A percentile compares a stretch with the other conserved stretches of the same genome.
These are phyloP conservation scores for Hanleya hanleyi DNA, from an alignment of 2,888 invertebrate genomes.

Conservation along the genomic window DNA sequence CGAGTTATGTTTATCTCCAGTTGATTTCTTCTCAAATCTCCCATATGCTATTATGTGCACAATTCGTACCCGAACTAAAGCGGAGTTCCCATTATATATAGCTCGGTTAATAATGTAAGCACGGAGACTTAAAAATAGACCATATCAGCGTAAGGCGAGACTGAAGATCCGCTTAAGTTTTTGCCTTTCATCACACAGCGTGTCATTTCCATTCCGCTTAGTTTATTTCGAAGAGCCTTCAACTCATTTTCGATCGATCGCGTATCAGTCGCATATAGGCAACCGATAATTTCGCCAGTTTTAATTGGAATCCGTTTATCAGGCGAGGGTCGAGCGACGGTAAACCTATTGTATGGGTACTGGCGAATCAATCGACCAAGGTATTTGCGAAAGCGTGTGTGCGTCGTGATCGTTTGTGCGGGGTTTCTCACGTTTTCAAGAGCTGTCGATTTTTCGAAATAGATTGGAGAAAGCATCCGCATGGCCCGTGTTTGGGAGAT, in stretches of 20 bases:
- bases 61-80: too few species aligned
- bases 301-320: slow-evolving; percentile 10
- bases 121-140: too few species aligned
- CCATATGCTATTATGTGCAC: too few species aligned
- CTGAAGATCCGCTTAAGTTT: too few species aligned
- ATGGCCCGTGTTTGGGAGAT: background rate
- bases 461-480: background rate
- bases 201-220: background rate
- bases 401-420: background rate
- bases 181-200: background rate
- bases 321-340: background rate
- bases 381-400: slow-evolving; percentile 6
- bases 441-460: background rate
- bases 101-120: too few species aligned
- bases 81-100: too few species aligned
- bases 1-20: too few species aligned
- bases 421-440: slow-evolving; percentile 10
- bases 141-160: too few species aligned
- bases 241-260: background rate
- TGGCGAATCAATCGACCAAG: slow-evolving; percentile 4
- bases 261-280: background rate
- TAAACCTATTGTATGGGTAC: background rate
- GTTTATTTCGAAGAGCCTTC: background rate
- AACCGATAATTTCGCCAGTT: slow-evolving; percentile 5
- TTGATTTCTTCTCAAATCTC: too few species aligned